A percentile compares a stretch with the other conserved stretches of the same genome.
Evolutionary conservation across 2,797 vertebrate genomes (phyloP).

Genomic region (Channa striata): DNA sequence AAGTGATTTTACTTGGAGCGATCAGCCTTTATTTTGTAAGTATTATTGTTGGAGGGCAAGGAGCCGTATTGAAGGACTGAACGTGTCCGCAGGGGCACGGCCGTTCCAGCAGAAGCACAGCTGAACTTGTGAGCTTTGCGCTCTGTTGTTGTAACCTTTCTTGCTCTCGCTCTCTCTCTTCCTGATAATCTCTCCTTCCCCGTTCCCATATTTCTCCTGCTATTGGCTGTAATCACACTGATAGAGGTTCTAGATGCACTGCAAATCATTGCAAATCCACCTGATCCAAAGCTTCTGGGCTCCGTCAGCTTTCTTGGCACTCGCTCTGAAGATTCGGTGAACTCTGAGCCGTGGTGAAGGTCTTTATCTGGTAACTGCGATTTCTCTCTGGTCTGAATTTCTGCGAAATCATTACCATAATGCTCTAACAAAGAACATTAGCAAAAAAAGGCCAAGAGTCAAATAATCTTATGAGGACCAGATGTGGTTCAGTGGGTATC

Average conservation of each 20-base stretch:
- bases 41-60: slow-evolving; percentile 86
- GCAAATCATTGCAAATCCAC: slow-evolving; percentile 31
- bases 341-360: slow-evolving; percentile 58
- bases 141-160: slow-evolving; percentile 84
- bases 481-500: slow-evolving; percentile 73
- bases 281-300: slow-evolving; percentile 49
- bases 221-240: slow-evolving; percentile 9
- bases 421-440: slow-evolving; percentile 72
- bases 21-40: slow-evolving; percentile 86
- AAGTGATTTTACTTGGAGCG: slow-evolving; percentile 89
- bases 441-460: slow-evolving; percentile 60
- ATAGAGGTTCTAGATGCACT: slow-evolving; percentile 16
- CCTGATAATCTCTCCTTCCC: slow-evolving; percentile 52
- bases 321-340: slow-evolving; percentile 30
- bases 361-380: slow-evolving; percentile 65
- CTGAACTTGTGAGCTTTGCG: slow-evolving; percentile 79
- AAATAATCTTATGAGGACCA: slow-evolving; percentile 74
- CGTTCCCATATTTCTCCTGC: slow-evolving; percentile 32
- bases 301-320: slow-evolving; percentile 27
- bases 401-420: slow-evolving; percentile 79
- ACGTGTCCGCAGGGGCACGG: slow-evolving; percentile 79
- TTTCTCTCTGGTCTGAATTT: slow-evolving; percentile 65
- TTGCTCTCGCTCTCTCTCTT: slow-evolving; percentile 60
- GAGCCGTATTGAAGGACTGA: slow-evolving; percentile 84
- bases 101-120: slow-evolving; percentile 85